Evolutionary conservation across 2,888 invertebrate genomes (phyloP).

Genomic region (Epicampocera succincta): DNA sequence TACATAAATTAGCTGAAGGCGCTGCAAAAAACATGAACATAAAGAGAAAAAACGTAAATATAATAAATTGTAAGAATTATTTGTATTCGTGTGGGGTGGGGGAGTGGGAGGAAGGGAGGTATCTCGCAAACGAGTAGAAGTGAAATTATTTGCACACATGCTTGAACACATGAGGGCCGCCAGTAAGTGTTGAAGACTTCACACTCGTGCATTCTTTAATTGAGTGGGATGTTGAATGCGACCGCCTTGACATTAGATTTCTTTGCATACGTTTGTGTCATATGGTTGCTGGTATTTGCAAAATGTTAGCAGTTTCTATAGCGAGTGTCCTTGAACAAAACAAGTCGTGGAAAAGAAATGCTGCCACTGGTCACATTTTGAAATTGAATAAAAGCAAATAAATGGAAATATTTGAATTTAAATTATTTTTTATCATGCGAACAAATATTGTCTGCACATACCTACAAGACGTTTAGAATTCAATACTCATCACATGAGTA

Average conservation of each 20-base stretch:
- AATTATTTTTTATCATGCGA: too few species aligned
- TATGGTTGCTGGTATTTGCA: too few species aligned
- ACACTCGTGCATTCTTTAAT: neutral
- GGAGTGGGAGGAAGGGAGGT: too few species aligned
- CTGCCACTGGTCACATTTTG: slow-evolving; percentile 5
- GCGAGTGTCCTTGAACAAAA: neutral
- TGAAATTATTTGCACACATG: neutral
- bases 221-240: neutral
- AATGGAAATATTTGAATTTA: too few species aligned
- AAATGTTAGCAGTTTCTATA: too few species aligned
- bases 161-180: neutral
- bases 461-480: too few species aligned
- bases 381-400: too few species aligned
- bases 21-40: slow-evolving; percentile 10
- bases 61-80: neutral
- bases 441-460: too few species aligned
- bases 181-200: neutral
- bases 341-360: neutral
- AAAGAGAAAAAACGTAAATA: slow-evolving; percentile 20
- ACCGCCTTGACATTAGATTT: neutral
- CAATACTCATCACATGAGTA: too few species aligned
- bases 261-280: neutral
- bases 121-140: neutral
- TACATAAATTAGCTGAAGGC: slow-evolving; percentile 56
- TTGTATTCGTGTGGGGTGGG: neutral